phyloP scores from a whole-genome alignment of 2,113 vertebrate genomes.

The Ophthalmolycus amberensis region DNA sequence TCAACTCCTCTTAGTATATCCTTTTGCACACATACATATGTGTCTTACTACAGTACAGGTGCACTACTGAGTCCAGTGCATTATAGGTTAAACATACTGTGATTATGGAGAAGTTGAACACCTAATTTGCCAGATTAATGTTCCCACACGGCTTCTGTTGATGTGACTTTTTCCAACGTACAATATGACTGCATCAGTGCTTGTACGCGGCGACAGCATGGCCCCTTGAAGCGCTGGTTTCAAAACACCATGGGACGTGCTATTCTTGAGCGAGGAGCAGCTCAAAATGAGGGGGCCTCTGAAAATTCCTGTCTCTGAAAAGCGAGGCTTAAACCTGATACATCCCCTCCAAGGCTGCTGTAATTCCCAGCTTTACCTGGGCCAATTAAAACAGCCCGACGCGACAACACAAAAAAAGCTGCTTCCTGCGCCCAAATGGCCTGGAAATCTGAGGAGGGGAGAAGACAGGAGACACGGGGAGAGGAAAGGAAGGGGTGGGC shows the following conservation, averaged over 20 bases:
- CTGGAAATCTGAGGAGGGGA: constrained; percentile 71
- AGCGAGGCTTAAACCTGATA: constrained; percentile 79
- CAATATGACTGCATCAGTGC: background rate
- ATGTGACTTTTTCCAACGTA: background rate
- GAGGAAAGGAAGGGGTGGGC: constrained; percentile 22
- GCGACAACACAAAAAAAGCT: constrained; percentile 45
- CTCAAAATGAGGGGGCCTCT: constrained; percentile 68
- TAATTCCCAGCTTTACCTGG: constrained; percentile 80
- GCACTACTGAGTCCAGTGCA: background rate
- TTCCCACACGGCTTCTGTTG: background rate
- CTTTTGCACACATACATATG: background rate
- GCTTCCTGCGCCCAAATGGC: constrained; percentile 72
- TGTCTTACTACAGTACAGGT: background rate
- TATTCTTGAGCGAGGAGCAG: constrained; percentile 37
- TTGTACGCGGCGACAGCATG: background rate
- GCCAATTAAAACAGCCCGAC: constrained; percentile 72
- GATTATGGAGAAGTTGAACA: background rate
- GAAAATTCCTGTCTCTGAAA: constrained; percentile 76
- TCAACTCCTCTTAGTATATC: background rate
- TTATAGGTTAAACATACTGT: background rate
- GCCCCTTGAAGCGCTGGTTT: constrained; percentile 11
- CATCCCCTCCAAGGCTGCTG: constrained; percentile 68
- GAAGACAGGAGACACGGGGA: constrained; percentile 17
- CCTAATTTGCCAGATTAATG: background rate
- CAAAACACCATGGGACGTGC: constrained; percentile 2